Conservation (phyloP, 2,797 vertebrate species). For the Heteromormyrus szaboi region DNA sequence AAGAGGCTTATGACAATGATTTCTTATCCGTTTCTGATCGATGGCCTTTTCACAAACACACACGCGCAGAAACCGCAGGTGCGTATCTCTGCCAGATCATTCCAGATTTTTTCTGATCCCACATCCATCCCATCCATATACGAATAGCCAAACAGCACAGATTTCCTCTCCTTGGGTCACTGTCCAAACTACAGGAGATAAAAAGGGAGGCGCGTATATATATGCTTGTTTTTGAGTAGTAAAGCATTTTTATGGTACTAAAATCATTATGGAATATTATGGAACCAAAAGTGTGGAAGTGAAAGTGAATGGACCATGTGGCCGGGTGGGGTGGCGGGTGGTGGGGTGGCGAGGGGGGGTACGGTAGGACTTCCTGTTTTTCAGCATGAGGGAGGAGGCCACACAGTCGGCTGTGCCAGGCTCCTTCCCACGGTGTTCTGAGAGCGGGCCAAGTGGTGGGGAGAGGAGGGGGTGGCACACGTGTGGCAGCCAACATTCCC, state of each 20-base stretch:
- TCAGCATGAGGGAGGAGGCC: neutral
- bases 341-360: neutral
- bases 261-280: neutral
- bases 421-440: neutral
- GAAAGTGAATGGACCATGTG: neutral
- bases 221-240: neutral
- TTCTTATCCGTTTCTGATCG: neutral
- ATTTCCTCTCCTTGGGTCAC: neutral
- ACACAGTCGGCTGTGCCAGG: neutral
- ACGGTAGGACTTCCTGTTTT: neutral
- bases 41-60: neutral
- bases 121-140: neutral
- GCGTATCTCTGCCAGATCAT: neutral
- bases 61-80: neutral
- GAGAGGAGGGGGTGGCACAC: constrained; percentile 40
- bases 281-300: neutral
- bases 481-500: constrained; percentile 55
- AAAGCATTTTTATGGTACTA: neutral
- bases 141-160: neutral
- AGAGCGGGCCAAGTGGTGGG: constrained; percentile 2
- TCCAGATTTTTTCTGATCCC: neutral
- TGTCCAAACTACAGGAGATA: neutral
- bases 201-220: neutral
- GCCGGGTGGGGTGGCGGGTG: neutral
- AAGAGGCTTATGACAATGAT: neutral